Conservation (phyloP, 2,113 vertebrate species). For the Pollimyrus isidori region DNA sequence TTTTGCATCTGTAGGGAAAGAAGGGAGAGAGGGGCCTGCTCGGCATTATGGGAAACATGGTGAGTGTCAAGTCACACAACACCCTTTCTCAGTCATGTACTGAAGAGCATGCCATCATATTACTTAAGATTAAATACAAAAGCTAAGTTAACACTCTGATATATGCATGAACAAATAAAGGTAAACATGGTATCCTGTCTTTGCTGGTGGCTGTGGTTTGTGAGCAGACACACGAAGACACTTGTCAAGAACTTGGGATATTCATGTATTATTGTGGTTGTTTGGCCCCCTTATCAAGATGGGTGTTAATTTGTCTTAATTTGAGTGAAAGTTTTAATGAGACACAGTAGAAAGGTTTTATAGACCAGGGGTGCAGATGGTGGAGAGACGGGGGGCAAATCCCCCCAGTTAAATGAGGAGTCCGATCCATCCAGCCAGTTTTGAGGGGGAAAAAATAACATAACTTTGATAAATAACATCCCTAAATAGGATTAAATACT, state of each 20-base stretch:
- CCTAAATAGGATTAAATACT: too few relatives aligned
- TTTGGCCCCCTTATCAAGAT: background rate
- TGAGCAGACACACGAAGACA: background rate
- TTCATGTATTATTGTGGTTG: background rate
- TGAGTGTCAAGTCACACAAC: slow-evolving; percentile 35
- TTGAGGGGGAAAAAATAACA: too few relatives aligned
- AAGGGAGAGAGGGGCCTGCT: slow-evolving; percentile 46
- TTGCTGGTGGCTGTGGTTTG: background rate
- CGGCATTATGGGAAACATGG: slow-evolving; percentile 55
- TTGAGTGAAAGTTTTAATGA: background rate
- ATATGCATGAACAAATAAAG: background rate
- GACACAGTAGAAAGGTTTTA: background rate
- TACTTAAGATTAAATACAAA: background rate
- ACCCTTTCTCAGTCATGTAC: background rate
- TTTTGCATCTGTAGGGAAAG: slow-evolving; percentile 48
- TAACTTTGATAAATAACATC: too few relatives aligned
- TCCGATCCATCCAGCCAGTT: too few relatives aligned
- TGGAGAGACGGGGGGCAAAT: too few relatives aligned
- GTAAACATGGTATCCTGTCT: background rate
- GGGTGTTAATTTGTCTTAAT: background rate
- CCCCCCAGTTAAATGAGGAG: too few relatives aligned
- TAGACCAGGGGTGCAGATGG: background rate
- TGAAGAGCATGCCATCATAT: background rate
- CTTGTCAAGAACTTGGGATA: background rate
- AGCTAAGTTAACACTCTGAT: background rate